Base-by-base conservation (phyloP, 2,888 invertebrate genomes). In the Agrilus cyanescens region DNA sequence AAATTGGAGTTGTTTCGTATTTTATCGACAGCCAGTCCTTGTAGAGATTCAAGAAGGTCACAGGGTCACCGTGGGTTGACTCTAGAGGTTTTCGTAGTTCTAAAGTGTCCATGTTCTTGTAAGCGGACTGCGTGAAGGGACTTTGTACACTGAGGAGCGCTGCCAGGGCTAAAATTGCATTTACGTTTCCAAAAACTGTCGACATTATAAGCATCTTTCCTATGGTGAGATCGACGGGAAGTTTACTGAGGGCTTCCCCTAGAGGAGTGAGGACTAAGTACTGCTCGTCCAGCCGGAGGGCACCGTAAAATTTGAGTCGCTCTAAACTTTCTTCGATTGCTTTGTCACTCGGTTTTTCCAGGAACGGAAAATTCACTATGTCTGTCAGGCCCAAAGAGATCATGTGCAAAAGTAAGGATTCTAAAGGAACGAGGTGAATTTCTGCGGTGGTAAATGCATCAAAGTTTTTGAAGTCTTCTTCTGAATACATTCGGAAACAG, bases 161-260 rank as follows among this genome's bases (percentile, higher is more conserved):
- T 0, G 96, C 87, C 18, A 96, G 65, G 0, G 91, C 89, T 6
- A 98, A 68, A 12, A 94, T 82, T 0, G 94, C 85, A 57, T 91
- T 86, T 0, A 89, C 77, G 55, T 93, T 86, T 47, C 88, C 78
- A 47, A 94, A 91, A 6, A 93, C 78, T 1, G 87, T 85, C 1
- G 93, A 94, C 71, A 91, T 77, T 15, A 96, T 84, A 31, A 97
- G 70, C 76, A 98, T 94, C 71, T 98, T 98, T 1, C 96, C 96
- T 41, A 98, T 78, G 0, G 85, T 78, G 41, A 98, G 85, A 60
- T 98, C 96, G 1, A 98, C 91, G 0, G 98, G 98, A 13, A 98
- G 69, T 60, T 82, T 82, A 4, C 94, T 78, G 42, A 98, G 66
- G 41, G 93, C 83, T 57, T 80, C 78, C 1, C 95, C 98, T 40